Conservation (phyloP, 2,113 vertebrate species). For the Cricetomys ansorgei region DNA sequence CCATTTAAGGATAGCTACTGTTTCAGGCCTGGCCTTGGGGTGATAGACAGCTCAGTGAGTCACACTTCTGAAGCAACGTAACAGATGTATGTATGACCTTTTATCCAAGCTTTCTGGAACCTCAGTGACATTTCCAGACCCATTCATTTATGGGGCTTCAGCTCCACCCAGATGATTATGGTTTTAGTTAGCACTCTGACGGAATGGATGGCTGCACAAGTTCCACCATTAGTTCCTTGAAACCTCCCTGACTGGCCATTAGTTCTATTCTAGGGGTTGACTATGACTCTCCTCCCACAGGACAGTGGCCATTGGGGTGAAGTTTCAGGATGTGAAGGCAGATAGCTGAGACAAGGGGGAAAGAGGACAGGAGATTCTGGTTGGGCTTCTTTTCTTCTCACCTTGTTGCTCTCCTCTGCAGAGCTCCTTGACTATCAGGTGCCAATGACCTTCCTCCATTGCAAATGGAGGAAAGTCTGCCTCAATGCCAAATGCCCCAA, state of each 20-base stretch:
- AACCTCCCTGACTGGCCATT: neutral
- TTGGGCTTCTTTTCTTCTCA: neutral
- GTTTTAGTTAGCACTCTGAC: slow-evolving; percentile 71
- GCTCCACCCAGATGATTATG: slow-evolving; percentile 10
- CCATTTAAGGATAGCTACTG: neutral
- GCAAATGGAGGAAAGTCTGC: neutral
- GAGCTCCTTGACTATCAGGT: neutral
- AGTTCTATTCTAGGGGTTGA: neutral
- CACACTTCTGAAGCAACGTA: neutral
- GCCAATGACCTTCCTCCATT: neutral
- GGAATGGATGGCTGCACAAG: neutral
- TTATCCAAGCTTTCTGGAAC: slow-evolving; percentile 44
- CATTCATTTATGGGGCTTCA: slow-evolving; percentile 39
- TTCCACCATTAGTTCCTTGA: neutral
- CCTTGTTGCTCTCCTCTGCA: neutral
- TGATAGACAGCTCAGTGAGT: neutral
- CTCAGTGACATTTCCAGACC: slow-evolving; percentile 45
- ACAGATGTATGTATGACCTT: slow-evolving; percentile 49
- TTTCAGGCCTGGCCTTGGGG: neutral
- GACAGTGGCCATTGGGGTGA: neutral
- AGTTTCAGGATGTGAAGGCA: neutral
- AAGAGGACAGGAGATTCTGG: neutral
- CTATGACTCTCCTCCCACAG: slow-evolving; percentile 1
- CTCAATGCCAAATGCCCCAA: neutral
- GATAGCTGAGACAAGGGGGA: neutral